These are phyloP conservation scores for Drosophila recens DNA, from an alignment of 2,888 invertebrate genomes.

Conservation along the genomic window DNA sequence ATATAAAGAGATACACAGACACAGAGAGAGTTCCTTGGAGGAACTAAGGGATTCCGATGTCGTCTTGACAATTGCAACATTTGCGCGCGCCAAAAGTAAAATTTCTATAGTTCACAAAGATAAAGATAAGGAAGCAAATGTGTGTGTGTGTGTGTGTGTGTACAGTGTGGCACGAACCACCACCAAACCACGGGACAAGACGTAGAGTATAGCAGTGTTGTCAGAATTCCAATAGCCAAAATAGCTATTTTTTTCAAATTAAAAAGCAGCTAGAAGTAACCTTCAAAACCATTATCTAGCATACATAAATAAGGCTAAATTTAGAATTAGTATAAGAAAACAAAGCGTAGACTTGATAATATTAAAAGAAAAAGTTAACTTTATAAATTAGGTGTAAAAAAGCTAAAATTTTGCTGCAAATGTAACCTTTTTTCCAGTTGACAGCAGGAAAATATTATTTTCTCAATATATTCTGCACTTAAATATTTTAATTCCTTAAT, in stretches of 20 bases:
- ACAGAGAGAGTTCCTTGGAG: constrained; percentile 11
- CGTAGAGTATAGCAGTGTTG: constrained; percentile 1
- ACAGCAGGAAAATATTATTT: no score
- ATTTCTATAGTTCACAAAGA: constrained; percentile 54
- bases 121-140: constrained; percentile 33
- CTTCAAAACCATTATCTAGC: neutral
- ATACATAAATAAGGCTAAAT: no score
- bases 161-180: constrained; percentile 67
- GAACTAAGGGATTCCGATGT: constrained; percentile 57
- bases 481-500: no score
- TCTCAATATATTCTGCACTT: no score
- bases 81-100: constrained; percentile 77
- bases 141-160: constrained; percentile 18
- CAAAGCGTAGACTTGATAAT: no score
- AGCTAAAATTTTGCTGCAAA: no score
- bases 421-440: no score
- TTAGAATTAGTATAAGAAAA: no score
- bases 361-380: no score
- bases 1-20: constrained; percentile 10
- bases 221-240: neutral
- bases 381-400: no score
- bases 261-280: neutral
- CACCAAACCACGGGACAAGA: constrained; percentile 51
- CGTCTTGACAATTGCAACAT: constrained; percentile 76
- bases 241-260: neutral